Conservation (phyloP, 2,888 invertebrate species). For the Cactoblastis cactorum region DNA sequence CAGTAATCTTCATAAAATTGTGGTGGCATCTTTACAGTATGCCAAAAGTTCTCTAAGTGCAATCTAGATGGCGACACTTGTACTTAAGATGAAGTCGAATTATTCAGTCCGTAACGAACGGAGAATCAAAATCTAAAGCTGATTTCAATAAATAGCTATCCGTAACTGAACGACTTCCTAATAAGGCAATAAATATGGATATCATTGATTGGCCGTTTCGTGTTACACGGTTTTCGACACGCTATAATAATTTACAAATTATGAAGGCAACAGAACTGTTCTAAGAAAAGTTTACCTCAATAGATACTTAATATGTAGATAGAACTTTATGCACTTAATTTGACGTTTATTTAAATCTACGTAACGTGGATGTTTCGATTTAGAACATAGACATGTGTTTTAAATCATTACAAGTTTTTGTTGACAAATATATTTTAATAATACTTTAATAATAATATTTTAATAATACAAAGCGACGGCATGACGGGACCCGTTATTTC, state of each 20-base stretch:
- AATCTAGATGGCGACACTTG: not conserved
- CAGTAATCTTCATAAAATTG: not conserved
- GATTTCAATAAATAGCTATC: constrained; percentile 2
- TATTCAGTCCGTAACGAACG: not conserved
- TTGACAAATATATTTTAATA: no score
- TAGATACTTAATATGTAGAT: no score
- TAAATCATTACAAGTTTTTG: no score
- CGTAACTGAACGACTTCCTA: constrained; percentile 1
- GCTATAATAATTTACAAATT: not conserved
- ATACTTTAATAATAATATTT: no score
- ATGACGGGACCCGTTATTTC: no score
- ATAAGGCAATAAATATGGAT: constrained; percentile 12
- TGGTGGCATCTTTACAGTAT: not conserved
- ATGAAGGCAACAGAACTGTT: not conserved
- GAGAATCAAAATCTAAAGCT: not conserved
- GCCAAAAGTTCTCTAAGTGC: no score
- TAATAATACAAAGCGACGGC: no score
- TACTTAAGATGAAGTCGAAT: not conserved
- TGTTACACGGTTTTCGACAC: constrained; percentile 6
- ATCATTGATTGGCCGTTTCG: constrained; percentile 4
- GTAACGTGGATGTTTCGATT: no score
- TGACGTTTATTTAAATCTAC: no score
- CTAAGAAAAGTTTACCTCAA: not conserved
- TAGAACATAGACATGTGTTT: no score
- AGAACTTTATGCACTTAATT: no score